Evolutionary conservation across 2,888 invertebrate species (phyloP).

Genomic region (Pomacea canaliculata): DNA sequence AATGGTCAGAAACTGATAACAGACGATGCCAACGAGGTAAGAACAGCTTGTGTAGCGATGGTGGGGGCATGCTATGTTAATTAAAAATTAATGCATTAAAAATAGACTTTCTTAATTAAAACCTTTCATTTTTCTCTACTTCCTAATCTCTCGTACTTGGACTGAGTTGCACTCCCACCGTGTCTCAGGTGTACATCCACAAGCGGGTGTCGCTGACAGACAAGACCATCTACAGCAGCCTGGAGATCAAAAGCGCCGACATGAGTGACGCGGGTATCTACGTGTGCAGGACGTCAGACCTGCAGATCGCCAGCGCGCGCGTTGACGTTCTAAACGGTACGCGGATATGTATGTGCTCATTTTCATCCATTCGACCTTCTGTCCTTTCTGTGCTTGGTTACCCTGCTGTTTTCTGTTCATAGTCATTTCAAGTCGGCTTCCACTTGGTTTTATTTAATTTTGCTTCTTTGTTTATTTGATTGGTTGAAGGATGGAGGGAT

Average conservation of each 20-base stretch:
- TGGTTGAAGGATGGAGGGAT: too few relatives aligned
- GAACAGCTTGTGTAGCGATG: too few relatives aligned
- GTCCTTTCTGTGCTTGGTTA: background rate
- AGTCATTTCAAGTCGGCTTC: background rate
- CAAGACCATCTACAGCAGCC: slow-evolving; percentile 48
- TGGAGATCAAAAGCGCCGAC: slow-evolving; percentile 42
- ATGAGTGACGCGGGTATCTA: slow-evolving; percentile 53
- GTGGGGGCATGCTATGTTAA: too few relatives aligned
- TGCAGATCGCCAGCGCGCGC: slow-evolving; percentile 46
- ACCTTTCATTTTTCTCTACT: too few relatives aligned
- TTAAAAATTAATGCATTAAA: too few relatives aligned
- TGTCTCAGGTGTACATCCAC: slow-evolving; percentile 32
- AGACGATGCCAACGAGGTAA: background rate
- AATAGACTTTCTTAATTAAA: too few relatives aligned
- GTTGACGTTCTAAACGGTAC: slow-evolving; percentile 57
- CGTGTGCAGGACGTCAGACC: slow-evolving; percentile 48
- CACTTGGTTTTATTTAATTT: background rate
- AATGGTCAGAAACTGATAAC: slow-evolving; percentile 43
- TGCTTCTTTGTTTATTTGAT: background rate
- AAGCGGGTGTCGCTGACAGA: slow-evolving; percentile 45
- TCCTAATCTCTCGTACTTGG: too few relatives aligned
- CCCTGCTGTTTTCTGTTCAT: background rate
- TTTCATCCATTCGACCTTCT: slow-evolving; percentile 22
- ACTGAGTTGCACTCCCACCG: background rate
- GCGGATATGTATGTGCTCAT: slow-evolving; percentile 34